Evolutionary conservation across 2,113 vertebrate species (phyloP), one percentile per base, ranked within the genome.

Genomic region (Eudyptes chrysolophus): DNA sequence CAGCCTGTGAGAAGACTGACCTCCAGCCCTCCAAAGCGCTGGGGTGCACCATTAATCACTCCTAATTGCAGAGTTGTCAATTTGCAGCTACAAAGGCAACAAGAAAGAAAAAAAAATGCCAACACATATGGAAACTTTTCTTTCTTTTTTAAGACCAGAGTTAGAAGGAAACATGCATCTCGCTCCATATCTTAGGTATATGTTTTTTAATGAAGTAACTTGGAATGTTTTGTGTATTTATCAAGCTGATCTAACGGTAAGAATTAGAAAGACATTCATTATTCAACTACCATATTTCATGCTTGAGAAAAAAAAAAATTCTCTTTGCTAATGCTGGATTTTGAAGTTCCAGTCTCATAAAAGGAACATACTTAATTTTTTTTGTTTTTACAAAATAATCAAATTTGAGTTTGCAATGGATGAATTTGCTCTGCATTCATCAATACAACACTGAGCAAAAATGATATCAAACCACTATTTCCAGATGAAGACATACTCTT

Each of bases 41-140:
- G 78, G 96, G 96, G 69, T 61, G 92, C 90, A 91, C 91, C 98
- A 96, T 98, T 97, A 97, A 98, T 98, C 98, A 98, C 91, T 97
- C 93, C 52, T 97, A 98, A 98, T 94, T 97, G 95, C 93, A 79
- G 87, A 95, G 84, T 49, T 98, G 97, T 97, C 98, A 97, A 93
- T 97, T 93, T 91, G 75, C 64, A 94, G 92, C 92, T 97, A 97
- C 96, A 94, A 98, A 97, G 96, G 95, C 88, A 92, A 86, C 65
- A 64, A 32, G 66, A 38, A 54, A 9, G 7, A 22, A 29, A 36
- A 20, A 87, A 60, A 65, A 74, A 40, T 11, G 64, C 17, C 46
- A 18, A 72, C 19, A 32, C 13, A 65, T 16, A 68, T 0, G 12
- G 36, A 81, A 87, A 30, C 4, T 22, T 51, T 34, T 44, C 54